phyloP scores from a whole-genome alignment of 2,888 invertebrate species.

The Diogma glabrata region DNA sequence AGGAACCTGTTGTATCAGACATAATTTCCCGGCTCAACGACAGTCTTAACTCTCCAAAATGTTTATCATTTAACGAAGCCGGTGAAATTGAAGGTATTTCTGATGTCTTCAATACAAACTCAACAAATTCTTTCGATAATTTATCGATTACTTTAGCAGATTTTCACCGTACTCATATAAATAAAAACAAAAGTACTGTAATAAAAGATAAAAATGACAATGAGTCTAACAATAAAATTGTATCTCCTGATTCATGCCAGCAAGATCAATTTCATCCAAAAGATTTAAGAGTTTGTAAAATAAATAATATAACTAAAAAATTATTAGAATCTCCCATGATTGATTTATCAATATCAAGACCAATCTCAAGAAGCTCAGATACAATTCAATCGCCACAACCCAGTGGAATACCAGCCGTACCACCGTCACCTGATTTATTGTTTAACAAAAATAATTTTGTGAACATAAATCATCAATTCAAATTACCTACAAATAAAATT shows the following conservation, averaged over 20 bases:
- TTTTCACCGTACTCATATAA: background rate
- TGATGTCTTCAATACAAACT: constrained; percentile 24
- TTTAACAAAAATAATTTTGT: constrained; percentile 24
- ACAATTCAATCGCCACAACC: constrained; percentile 63
- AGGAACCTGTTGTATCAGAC: constrained; percentile 41
- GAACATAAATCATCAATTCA: constrained; percentile 22
- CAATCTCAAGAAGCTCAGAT: constrained; percentile 57
- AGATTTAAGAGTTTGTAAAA: constrained; percentile 48
- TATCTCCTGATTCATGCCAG: constrained; percentile 25
- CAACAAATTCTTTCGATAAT: constrained; percentile 30
- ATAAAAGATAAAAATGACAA: constrained; percentile 23
- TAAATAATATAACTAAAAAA: constrained; percentile 11
- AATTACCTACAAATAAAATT: constrained; percentile 5
- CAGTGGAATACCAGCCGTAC: constrained; percentile 57
- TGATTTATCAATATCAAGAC: constrained; percentile 31
- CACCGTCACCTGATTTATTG: constrained; percentile 52
- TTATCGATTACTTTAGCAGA: constrained; percentile 37
- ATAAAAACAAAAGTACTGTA: constrained; percentile 17
- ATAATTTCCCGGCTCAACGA: constrained; percentile 52
- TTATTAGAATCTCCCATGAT: constrained; percentile 1
- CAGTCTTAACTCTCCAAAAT: constrained; percentile 40
- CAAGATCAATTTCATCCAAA: constrained; percentile 43
- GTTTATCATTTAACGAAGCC: constrained; percentile 34
- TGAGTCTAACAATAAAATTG: constrained; percentile 23
- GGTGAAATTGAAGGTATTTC: constrained; percentile 35